Evolutionary conservation across 2,888 invertebrate species (phyloP), one percentile per base, ranked within the genome.

Genomic region (Lacanobia wlatinum): DNA sequence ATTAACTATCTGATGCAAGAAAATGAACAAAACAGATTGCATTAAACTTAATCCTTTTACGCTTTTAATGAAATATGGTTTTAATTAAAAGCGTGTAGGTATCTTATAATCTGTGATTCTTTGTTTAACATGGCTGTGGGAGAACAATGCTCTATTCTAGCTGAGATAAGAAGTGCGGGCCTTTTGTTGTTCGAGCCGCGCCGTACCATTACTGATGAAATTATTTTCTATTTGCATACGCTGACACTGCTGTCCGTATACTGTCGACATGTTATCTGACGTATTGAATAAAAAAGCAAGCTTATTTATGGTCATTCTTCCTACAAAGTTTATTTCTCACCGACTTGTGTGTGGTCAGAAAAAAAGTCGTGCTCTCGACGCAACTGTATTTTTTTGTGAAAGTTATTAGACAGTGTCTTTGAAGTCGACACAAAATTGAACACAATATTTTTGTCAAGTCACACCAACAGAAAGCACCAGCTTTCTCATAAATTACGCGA

Each of bases 91-190:
- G 14, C 52, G 9, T 61, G 21, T 28, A 43, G n/a, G 10, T 46
- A 67, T 70, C 61, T 72, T 50, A 38, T 53, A 61, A 64, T 69
- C 60, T 71, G 18, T 58, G 59, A 70, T 70, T 65, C 74, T 73
- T 81, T 72, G 74, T 84, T 63, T n/a, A 48, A 50, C 68, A 28
- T 38, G 38, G 18, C 43, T 43, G 52, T 43, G 43, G 12, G 14
- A 55, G 66, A 77, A 87, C 84, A 87, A 87, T 78, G 59, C 62
- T 59, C 67, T 76, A 70, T 76, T 82, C 83, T 76, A 53, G 38
- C 61, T 38, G 43, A 76, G 82, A 82, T 84, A 77, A 82, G 73
- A 70, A 72, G 65, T 18, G 59, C 55, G 40, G 67, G 48, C n/a
- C 83, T 74, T 81, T 85, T 83, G 81, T 84, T 78, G 50, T 73